Percentiles rank a stretch among this genome's conserved stretches.
Conservation (phyloP, 1,140 invertebrate genomes). For the Stegodyphus dumicola region DNA sequence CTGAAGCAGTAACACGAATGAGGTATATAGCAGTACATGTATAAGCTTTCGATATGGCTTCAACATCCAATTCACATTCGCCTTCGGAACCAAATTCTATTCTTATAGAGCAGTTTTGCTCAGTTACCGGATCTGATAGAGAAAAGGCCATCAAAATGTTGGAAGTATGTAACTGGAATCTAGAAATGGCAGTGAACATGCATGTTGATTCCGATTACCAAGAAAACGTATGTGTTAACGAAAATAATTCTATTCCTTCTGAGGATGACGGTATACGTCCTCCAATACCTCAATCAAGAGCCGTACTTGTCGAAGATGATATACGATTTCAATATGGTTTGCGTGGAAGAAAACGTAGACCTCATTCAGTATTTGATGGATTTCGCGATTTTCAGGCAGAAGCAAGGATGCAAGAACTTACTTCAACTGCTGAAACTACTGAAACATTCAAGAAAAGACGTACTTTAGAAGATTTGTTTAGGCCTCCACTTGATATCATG, state of each 20-base stretch:
- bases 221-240: constrained; percentile 11
- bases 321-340: constrained; percentile 45
- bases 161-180: constrained; percentile 71
- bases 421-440: not conserved
- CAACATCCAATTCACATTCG: constrained; percentile 14
- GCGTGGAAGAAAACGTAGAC: constrained; percentile 66
- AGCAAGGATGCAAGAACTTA: constrained; percentile 70
- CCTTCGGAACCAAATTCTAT: not conserved
- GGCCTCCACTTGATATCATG: constrained; percentile 80
- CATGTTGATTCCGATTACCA: constrained; percentile 69
- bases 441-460: constrained; percentile 67
- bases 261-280: constrained; percentile 71
- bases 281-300: constrained; percentile 76
- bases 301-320: constrained; percentile 72
- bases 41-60: constrained; percentile 25
- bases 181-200: constrained; percentile 73
- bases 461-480: constrained; percentile 80
- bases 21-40: not conserved
- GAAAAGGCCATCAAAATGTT: constrained; percentile 66
- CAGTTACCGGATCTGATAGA: constrained; percentile 31
- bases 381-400: constrained; percentile 77
- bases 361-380: constrained; percentile 75
- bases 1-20: not conserved
- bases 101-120: constrained; percentile 51
- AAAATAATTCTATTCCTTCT: not conserved